Conservation (phyloP, 2,888 invertebrate species). For the Nebria salina region DNA sequence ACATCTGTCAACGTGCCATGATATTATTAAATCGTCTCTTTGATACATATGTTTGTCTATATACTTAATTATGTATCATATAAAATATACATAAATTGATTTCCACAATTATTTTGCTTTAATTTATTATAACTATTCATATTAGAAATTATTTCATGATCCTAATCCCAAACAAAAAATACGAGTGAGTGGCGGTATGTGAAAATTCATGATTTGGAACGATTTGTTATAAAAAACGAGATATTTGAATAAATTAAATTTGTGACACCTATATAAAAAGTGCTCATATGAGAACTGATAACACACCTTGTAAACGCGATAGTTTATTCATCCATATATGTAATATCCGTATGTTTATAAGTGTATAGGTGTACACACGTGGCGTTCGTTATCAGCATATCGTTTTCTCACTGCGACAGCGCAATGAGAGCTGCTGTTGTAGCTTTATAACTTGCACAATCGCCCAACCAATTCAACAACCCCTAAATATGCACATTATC, state of each 20-base stretch:
- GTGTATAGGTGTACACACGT: constrained; percentile 35
- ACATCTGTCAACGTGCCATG: not conserved
- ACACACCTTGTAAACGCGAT: not conserved
- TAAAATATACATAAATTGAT: not conserved
- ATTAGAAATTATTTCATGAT: too few species aligned
- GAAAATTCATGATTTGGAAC: too few species aligned
- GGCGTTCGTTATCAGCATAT: constrained; percentile 39
- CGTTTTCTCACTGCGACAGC: constrained; percentile 32
- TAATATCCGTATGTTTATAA: constrained; percentile 2
- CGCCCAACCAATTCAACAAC: constrained; percentile 17
- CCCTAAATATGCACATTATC: not conserved
- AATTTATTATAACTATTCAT: too few species aligned
- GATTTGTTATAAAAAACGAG: too few species aligned
- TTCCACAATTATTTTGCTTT: not conserved
- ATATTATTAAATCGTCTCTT: not conserved
- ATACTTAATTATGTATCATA: not conserved
- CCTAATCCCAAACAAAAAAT: too few species aligned
- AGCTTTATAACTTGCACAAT: constrained; percentile 7
- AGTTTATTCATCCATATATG: not conserved
- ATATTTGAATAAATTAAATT: too few species aligned
- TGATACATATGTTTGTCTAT: not conserved
- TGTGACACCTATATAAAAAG: too few species aligned
- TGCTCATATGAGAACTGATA: not conserved
- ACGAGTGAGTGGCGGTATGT: too few species aligned
- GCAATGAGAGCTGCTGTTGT: constrained; percentile 25